These are phyloP conservation scores for Pachyramphus minor DNA, from an alignment of 2,113 vertebrate species.

Conservation along the genomic window DNA sequence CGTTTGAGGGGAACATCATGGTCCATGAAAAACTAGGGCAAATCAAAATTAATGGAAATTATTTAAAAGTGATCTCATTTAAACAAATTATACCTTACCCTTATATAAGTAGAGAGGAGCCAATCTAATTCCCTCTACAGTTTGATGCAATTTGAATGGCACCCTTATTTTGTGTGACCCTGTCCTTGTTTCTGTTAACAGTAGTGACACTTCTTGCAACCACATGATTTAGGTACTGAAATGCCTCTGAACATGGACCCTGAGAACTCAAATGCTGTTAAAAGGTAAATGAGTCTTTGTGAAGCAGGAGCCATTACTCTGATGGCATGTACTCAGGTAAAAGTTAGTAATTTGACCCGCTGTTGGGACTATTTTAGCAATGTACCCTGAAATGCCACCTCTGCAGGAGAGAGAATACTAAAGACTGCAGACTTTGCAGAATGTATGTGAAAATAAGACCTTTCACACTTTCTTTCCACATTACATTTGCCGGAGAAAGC, in stretches of 20 bases:
- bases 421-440: not conserved
- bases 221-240: not conserved
- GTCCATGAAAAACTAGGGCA: not conserved
- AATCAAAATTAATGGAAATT: not conserved
- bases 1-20: not conserved
- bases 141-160: not conserved
- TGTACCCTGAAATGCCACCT: not conserved
- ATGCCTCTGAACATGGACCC: not conserved
- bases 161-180: not conserved
- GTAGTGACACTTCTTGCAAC: not conserved
- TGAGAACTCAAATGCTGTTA: not conserved
- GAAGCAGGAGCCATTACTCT: conserved; percentile 2
- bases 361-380: not conserved
- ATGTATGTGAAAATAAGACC: not conserved
- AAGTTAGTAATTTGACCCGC: not conserved
- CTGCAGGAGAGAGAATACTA: not conserved
- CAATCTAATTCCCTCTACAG: not conserved
- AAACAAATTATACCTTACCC: not conserved
- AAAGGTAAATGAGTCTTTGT: conserved; percentile 1
- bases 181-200: not conserved
- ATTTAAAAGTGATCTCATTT: not conserved
- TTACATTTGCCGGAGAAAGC: not conserved
- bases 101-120: not conserved
- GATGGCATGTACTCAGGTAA: not conserved
- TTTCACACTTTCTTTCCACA: not conserved